Percentiles rank a stretch among this genome's conserved stretches.
Conservation (phyloP, 1,140 invertebrate species). For the Bicyclus anynana region DNA sequence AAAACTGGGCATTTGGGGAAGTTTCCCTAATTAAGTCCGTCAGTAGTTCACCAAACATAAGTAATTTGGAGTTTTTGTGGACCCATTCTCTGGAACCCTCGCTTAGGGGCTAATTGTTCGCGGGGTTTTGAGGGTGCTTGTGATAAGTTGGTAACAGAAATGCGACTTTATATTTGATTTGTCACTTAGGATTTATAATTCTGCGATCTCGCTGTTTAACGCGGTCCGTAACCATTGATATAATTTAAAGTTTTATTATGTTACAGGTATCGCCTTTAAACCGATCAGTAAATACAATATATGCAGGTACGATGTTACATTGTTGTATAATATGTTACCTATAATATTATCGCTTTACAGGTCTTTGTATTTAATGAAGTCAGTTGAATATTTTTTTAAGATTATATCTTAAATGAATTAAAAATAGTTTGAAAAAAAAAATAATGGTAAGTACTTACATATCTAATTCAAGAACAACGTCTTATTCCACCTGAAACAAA, state of each 20-base stretch:
- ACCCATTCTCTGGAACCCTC: slow-evolving; percentile 10
- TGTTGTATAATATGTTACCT: no score
- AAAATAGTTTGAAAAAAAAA: no score
- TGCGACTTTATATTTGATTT: slow-evolving; percentile 19
- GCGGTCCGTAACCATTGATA: no score
- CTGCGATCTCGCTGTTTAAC: no score
- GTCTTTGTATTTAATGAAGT: no score
- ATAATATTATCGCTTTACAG: no score
- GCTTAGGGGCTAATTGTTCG: slow-evolving; percentile 18
- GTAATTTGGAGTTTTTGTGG: slow-evolving; percentile 29
- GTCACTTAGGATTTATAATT: background rate
- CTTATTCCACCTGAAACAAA: slow-evolving; percentile 9
- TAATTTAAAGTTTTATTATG: no score
- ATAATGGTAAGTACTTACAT: slow-evolving; percentile 13
- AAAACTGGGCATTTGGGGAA: slow-evolving; percentile 27
- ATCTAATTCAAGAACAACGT: slow-evolving; percentile 5
- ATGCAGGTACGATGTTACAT: no score
- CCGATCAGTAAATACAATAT: no score
- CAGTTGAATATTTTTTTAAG: no score
- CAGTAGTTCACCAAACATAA: slow-evolving; percentile 33
- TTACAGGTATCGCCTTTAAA: no score
- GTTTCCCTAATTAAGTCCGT: slow-evolving; percentile 37
- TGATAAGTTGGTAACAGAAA: slow-evolving; percentile 15
- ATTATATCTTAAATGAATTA: no score
- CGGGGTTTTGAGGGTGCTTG: slow-evolving; percentile 14